A percentile compares a stretch with the other conserved stretches of the same genome.
phyloP scores from a whole-genome alignment of 2,888 invertebrate genomes.

The Agriopis marginaria region DNA sequence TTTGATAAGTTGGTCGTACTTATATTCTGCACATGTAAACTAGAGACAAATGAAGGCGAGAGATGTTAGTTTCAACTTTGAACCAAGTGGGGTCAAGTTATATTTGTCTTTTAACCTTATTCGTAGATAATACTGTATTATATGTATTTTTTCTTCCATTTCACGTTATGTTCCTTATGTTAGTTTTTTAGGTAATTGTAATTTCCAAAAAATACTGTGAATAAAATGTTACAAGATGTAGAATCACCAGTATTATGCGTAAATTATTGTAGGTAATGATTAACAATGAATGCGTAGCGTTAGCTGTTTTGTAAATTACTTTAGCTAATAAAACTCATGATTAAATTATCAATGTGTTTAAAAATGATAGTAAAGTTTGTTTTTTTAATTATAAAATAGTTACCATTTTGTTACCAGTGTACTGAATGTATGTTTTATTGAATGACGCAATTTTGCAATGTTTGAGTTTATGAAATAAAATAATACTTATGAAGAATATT shows the following conservation, averaged over 20 bases:
- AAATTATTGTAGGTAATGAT: constrained; percentile 42
- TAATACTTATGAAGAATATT: constrained; percentile 47
- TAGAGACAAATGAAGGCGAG: too few species aligned
- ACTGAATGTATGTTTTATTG: constrained; percentile 44
- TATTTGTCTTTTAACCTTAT: too few species aligned
- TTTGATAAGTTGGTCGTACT: not conserved
- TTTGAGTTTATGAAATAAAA: constrained; percentile 65
- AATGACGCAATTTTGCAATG: constrained; percentile 51
- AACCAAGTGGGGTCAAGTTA: too few species aligned
- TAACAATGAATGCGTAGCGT: constrained; percentile 36
- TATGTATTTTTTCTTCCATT: not conserved
- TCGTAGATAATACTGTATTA: too few species aligned
- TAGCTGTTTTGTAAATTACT: constrained; percentile 22
- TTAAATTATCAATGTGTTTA: constrained; percentile 38
- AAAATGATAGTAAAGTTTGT: constrained; percentile 46
- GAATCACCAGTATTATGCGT: constrained; percentile 45
- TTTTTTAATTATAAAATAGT: constrained; percentile 41
- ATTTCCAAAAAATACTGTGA: constrained; percentile 27
- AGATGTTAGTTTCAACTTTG: too few species aligned
- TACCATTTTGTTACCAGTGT: constrained; percentile 61
- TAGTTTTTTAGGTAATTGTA: constrained; percentile 18
- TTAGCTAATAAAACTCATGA: constrained; percentile 19
- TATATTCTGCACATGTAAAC: not conserved
- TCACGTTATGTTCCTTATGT: constrained; percentile 13
- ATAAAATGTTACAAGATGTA: constrained; percentile 21